phyloP scores from a whole-genome alignment of 1,140 invertebrate genomes.

The Saccostrea glomerata region DNA sequence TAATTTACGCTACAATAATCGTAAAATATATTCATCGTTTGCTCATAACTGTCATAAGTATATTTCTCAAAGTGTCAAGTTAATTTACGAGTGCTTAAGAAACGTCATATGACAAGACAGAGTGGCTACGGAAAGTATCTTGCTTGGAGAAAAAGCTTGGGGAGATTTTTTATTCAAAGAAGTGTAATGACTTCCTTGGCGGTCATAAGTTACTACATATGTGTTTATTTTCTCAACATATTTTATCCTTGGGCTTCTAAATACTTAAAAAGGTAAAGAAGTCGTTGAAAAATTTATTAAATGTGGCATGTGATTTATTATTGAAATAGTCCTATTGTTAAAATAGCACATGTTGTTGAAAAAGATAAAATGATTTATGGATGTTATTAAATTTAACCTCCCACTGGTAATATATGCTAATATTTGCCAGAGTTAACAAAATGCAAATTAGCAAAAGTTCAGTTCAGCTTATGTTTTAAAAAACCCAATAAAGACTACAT shows the following conservation, averaged over 20 bases:
- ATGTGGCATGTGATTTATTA: too few species aligned
- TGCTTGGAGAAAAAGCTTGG: neutral
- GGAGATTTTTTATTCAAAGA: neutral
- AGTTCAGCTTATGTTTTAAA: neutral
- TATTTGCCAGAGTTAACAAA: neutral
- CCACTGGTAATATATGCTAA: neutral
- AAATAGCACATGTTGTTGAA: too few species aligned
- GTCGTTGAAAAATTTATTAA: too few species aligned
- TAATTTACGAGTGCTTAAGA: conserved; percentile 16
- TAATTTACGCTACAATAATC: conserved; percentile 32
- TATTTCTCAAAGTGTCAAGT: conserved; percentile 36
- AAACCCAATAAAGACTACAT: neutral
- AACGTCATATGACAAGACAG: neutral
- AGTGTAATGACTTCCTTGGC: neutral
- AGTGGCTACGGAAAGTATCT: neutral
- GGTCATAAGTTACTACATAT: neutral
- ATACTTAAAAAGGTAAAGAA: too few species aligned
- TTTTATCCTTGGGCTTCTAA: neutral
- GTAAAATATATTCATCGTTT: conserved; percentile 29
- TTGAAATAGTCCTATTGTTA: too few species aligned
- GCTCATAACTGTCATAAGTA: conserved; percentile 28
- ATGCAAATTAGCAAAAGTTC: neutral
- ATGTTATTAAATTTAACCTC: too few species aligned
- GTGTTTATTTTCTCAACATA: conserved; percentile 3
- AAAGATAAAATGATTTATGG: too few species aligned